Base-by-base conservation (phyloP, 2,113 vertebrate genomes). In the Menidia beryllina region DNA sequence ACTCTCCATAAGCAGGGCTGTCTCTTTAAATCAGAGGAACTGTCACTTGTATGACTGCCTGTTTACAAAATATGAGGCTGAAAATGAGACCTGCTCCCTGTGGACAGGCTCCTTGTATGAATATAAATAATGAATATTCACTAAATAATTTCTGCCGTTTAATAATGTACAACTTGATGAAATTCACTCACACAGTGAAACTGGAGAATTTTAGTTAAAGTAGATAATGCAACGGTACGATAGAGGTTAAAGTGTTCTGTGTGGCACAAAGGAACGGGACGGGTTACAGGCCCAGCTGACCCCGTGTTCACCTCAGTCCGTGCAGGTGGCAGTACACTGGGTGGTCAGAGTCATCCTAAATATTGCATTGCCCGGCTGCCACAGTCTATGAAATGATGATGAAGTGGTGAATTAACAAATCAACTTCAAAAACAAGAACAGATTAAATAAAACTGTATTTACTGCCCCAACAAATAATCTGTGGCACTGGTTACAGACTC, bases 51-150 rank as follows among this genome's bases (percentile, higher is more conserved):
- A 56, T 72, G 85, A 86, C 90, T 90, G 91, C 87, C 91, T 94
- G 92, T 94, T 94, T 94, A 94, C 93, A 91, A 93, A 94, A 91
- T 93, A 93, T 87, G 89, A 90, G 85, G 57, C 90, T 93, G 93
- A 93, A 94, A 94, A 94, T 93, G 93, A 94, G 93, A 94, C 91
- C 90, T 93, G 92, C 91, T 94, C 93, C 92, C 93, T 81, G 71
- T 66, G 91, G 92, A 90, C 88, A 69, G 77, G 85, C 88, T 90
- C 87, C 90, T 92, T 95, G 93, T 94, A 91, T 93, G 91, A 93
- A 93, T 92, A 91, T 94, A 92, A 94, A 94, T 94, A 93, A 94
- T 94, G 91, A 89, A 93, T 91, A 92, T 92, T 91, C 86, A 92
- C 93, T 94, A 89, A 94, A 94, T 94, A 87, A 94, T 94, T 93